A percentile compares a stretch with the other conserved stretches of the same genome.
These are phyloP conservation scores for Fukomys damarensis DNA, from an alignment of 2,113 vertebrate genomes.

Conservation along the genomic window DNA sequence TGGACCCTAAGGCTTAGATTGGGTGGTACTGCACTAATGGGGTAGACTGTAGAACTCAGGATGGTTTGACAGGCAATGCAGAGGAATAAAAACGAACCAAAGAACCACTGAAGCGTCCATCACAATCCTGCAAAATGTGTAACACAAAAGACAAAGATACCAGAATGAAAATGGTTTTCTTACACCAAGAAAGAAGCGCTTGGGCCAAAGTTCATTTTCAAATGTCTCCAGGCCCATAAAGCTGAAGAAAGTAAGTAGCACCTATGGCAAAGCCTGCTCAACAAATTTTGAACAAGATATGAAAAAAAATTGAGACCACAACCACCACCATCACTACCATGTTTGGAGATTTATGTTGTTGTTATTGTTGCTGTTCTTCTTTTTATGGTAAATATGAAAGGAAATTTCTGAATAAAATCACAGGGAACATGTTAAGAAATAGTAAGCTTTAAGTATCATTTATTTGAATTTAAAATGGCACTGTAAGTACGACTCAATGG, in stretches of 20 bases:
- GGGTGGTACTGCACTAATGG: neutral
- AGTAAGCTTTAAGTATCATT: neutral
- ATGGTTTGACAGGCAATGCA: neutral
- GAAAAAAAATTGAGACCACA: neutral
- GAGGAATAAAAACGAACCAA: neutral
- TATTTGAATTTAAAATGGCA: neutral
- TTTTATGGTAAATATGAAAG: neutral
- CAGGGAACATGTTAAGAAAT: neutral
- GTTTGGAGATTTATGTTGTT: neutral
- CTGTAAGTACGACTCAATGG: neutral
- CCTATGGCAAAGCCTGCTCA: neutral
- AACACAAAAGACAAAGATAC: neutral
- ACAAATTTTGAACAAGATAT: neutral
- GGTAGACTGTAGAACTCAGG: neutral
- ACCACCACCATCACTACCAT: neutral
- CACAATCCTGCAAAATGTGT: neutral
- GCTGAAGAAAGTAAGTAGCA: neutral
- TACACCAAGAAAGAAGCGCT: neutral
- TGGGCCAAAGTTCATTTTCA: neutral
- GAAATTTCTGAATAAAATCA: constrained; percentile 33
- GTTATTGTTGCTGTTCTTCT: neutral
- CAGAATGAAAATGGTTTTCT: neutral
- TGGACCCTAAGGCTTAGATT: neutral
- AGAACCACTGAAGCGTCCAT: neutral
- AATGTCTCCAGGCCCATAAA: neutral